These are phyloP conservation scores for Habropoda laboriosa DNA, from an alignment of 1,140 invertebrate species.

Conservation along the genomic window DNA sequence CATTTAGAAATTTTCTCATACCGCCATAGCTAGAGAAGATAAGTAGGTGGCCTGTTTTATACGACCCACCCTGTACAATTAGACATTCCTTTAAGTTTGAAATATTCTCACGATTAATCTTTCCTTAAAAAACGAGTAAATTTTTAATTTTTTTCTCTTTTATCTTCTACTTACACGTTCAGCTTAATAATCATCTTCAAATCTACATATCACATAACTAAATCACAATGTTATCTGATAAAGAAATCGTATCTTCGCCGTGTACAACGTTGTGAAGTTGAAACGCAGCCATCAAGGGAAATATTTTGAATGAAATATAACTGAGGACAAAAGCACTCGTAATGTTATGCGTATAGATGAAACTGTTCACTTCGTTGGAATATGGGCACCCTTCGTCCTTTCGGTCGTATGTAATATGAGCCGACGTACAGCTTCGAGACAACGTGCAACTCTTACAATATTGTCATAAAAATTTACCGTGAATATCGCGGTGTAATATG, in stretches of 20 bases:
- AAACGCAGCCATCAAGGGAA: not conserved
- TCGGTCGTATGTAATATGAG: not conserved
- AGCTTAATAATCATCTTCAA: no score
- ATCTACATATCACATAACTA: no score
- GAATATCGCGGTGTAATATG: not conserved
- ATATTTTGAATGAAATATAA: slow-evolving; percentile 1
- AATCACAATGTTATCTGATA: not conserved
- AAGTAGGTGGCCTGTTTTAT: no score
- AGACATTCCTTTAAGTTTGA: no score
- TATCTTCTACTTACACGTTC: no score
- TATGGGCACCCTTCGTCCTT: not conserved
- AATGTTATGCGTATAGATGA: not conserved
- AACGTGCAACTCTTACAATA: not conserved
- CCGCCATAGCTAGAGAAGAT: no score
- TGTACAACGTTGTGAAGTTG: no score
- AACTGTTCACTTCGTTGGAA: slow-evolving; percentile 5
- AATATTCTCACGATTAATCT: no score
- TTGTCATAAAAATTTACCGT: not conserved
- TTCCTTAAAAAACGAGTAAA: no score
- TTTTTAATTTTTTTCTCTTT: no score
- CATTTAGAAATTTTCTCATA: no score
- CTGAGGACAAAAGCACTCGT: not conserved
- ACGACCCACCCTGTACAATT: no score
- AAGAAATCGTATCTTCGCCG: not conserved
- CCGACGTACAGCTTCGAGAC: not conserved